phyloP scores from a whole-genome alignment of 1,140 invertebrate genomes.

The Microplitis mediator region DNA sequence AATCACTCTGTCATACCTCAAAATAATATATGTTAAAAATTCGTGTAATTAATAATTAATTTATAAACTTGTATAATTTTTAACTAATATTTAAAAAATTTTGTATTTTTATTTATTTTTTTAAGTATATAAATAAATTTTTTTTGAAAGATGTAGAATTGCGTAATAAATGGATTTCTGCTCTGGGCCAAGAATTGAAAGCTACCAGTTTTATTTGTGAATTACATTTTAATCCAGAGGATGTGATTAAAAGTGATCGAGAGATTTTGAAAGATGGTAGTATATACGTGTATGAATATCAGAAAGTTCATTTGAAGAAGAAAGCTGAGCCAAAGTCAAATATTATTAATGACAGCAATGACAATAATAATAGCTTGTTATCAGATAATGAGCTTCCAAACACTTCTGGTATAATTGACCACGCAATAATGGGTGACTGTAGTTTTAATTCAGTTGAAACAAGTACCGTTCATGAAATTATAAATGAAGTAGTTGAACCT shows the following conservation, averaged over 20 bases:
- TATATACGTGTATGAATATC: constrained; percentile 2
- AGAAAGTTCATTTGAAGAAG: constrained; percentile 10
- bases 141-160: constrained; percentile 3
- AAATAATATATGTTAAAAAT: constrained; percentile 8
- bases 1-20: too few species aligned
- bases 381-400: background rate
- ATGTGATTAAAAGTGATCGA: constrained; percentile 2
- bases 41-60: background rate
- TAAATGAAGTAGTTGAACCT: background rate
- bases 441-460: too few species aligned
- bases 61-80: background rate
- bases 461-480: too few species aligned
- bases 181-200: constrained; percentile 1
- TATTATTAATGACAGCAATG: background rate
- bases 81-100: too few species aligned
- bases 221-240: constrained; percentile 9
- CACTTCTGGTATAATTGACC: too few species aligned
- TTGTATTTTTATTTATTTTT: background rate
- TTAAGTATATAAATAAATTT: background rate
- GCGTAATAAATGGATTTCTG: background rate
- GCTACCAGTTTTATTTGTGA: constrained; percentile 3
- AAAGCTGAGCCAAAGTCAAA: background rate
- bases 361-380: background rate
- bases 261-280: constrained; percentile 6
- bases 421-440: too few species aligned